Percentiles rank a stretch among this genome's conserved stretches.
Evolutionary conservation across 2,888 invertebrate species (phyloP).

Genomic region (Cylindroiulus punctatus): DNA sequence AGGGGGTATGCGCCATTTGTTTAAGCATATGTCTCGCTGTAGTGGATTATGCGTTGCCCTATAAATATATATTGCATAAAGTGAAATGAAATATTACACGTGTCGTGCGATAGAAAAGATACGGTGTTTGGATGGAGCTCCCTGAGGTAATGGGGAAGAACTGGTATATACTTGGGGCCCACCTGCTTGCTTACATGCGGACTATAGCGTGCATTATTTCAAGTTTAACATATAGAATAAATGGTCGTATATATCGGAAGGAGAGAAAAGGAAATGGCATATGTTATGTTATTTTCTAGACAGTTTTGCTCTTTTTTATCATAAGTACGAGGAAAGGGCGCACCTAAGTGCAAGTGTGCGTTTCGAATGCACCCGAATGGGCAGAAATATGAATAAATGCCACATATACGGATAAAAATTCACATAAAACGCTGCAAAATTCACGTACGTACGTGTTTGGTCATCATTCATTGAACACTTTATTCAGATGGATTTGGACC

Average conservation of each 20-base stretch:
- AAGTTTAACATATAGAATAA: neutral
- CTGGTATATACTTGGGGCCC: neutral
- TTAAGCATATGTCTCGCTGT: neutral
- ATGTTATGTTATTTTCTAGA: too few relatives aligned
- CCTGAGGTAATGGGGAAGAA: neutral
- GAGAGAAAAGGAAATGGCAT: neutral
- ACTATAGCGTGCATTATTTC: neutral
- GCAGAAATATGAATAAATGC: too few relatives aligned
- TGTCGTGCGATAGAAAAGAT: conserved; percentile 22
- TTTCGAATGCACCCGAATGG: too few relatives aligned
- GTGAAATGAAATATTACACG: conserved; percentile 39
- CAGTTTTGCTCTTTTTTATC: too few relatives aligned
- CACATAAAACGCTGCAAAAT: too few relatives aligned
- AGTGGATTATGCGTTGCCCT: conserved; percentile 31
- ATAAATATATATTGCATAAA: conserved; percentile 45
- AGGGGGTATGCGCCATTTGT: conserved; percentile 2
- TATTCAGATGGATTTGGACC: too few relatives aligned
- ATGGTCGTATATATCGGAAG: neutral
- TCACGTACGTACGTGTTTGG: too few relatives aligned
- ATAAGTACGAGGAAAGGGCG: too few relatives aligned
- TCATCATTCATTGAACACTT: too few relatives aligned
- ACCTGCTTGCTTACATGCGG: neutral
- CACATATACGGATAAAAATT: too few relatives aligned
- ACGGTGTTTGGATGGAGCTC: neutral
- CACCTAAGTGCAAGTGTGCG: too few relatives aligned